A percentile compares a stretch with the other conserved stretches of the same genome.
phyloP scores from a whole-genome alignment of 2,888 invertebrate species.

The Clusia tigrina region DNA sequence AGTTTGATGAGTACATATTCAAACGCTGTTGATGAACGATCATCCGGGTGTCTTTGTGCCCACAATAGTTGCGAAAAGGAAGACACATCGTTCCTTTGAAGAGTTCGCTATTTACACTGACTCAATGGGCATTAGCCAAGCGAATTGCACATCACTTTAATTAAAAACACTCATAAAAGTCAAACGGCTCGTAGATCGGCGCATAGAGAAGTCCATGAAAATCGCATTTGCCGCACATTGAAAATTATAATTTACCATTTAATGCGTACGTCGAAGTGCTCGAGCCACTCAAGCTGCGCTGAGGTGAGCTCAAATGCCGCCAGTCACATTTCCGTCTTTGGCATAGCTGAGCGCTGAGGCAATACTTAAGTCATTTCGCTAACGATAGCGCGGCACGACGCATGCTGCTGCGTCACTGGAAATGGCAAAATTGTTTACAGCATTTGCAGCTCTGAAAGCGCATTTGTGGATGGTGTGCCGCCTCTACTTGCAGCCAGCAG shows the following conservation, averaged over 20 bases:
- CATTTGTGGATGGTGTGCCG: no score
- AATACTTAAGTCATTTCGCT: constrained; percentile 6
- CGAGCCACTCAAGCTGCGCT: background rate
- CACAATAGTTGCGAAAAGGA: no score
- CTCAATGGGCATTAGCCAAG: no score
- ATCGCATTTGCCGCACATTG: background rate
- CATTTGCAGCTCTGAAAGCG: no score
- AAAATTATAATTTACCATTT: background rate
- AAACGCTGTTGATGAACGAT: no score
- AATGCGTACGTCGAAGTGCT: background rate
- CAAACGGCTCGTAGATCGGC: background rate
- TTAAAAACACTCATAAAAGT: background rate
- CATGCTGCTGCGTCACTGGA: constrained; percentile 44
- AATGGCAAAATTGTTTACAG: background rate
- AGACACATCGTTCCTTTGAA: no score
- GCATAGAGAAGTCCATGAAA: background rate
- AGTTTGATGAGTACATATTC: no score
- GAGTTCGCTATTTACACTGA: no score
- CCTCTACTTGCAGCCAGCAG: no score
- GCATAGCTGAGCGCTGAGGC: constrained; percentile 15
- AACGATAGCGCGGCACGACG: constrained; percentile 45
- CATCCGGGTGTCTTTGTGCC: no score
- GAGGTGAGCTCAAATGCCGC: background rate
- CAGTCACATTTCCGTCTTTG: constrained; percentile 22
- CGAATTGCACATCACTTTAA: background rate